phyloP scores from a whole-genome alignment of 2,888 invertebrate species.

The Hypercompe scribonia region DNA sequence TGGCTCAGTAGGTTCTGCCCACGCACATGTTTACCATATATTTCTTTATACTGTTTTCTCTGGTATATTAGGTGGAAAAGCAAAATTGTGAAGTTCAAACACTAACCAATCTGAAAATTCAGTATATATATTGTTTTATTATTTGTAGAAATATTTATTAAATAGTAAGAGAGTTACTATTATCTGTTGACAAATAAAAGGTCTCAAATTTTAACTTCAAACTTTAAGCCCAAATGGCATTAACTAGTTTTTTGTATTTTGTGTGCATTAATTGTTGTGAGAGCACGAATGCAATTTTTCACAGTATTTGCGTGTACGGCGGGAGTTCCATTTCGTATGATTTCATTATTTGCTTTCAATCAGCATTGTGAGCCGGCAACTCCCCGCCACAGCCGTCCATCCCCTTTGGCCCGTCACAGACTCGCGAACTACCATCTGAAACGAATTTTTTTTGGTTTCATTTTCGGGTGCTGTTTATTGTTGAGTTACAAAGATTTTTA shows the following conservation, averaged over 20 bases:
- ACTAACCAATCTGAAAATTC: not conserved
- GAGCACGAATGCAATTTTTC: constrained; percentile 77
- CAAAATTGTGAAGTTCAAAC: not conserved
- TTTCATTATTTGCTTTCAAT: constrained; percentile 87
- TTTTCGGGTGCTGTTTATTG: constrained; percentile 83
- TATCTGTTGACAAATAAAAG: not conserved
- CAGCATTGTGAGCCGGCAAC: constrained; percentile 81
- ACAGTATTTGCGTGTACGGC: constrained; percentile 77
- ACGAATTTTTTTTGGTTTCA: constrained; percentile 84
- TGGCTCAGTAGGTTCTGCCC: constrained; percentile 12
- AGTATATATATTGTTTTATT: not conserved
- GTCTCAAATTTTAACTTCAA: constrained; percentile 15
- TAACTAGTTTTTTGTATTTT: constrained; percentile 51
- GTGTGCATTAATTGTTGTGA: constrained; percentile 69
- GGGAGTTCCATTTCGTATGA: constrained; percentile 77
- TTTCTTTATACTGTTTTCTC: not conserved
- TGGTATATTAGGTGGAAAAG: not conserved
- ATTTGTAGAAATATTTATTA: not conserved
- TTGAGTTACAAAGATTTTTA: constrained; percentile 76
- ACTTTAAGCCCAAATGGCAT: constrained; percentile 32
- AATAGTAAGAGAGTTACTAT: not conserved
- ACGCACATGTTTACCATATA: constrained; percentile 5
- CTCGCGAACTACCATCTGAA: constrained; percentile 64
- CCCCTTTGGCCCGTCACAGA: constrained; percentile 50
- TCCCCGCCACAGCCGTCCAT: constrained; percentile 45